Conservation (phyloP, 2,113 vertebrate species). For the Gobius niger region DNA sequence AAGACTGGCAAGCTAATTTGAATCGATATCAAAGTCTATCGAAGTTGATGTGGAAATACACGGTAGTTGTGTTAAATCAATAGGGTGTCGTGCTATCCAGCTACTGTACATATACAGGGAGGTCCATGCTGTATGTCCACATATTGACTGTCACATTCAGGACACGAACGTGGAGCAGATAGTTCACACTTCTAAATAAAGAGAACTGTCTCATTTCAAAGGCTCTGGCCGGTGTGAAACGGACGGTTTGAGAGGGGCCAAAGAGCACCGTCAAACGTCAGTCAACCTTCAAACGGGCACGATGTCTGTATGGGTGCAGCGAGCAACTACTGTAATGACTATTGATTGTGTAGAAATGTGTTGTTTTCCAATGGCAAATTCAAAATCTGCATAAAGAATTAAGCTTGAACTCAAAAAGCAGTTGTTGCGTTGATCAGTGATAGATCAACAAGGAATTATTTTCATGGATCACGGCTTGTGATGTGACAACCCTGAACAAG, state of each 20-base stretch:
- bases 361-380: no score
- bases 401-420: not conserved
- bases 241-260: not conserved
- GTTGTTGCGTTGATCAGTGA: no score
- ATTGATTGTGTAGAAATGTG: not conserved
- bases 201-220: not conserved
- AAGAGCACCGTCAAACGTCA: not conserved
- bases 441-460: no score
- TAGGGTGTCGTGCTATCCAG: not conserved
- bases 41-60: not conserved
- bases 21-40: no score
- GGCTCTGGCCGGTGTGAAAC: not conserved
- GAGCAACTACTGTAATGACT: not conserved
- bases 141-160: not conserved
- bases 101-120: not conserved
- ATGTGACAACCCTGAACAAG: no score
- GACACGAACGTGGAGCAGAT: not conserved
- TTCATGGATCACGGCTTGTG: no score
- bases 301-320: not conserved
- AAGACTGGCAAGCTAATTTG: no score
- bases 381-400: not conserved
- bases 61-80: not conserved
- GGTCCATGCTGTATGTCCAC: not conserved
- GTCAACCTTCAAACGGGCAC: not conserved
- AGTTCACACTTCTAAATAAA: not conserved